phyloP scores from a whole-genome alignment of 2,888 invertebrate genomes.

The Chymomyza amoena region DNA sequence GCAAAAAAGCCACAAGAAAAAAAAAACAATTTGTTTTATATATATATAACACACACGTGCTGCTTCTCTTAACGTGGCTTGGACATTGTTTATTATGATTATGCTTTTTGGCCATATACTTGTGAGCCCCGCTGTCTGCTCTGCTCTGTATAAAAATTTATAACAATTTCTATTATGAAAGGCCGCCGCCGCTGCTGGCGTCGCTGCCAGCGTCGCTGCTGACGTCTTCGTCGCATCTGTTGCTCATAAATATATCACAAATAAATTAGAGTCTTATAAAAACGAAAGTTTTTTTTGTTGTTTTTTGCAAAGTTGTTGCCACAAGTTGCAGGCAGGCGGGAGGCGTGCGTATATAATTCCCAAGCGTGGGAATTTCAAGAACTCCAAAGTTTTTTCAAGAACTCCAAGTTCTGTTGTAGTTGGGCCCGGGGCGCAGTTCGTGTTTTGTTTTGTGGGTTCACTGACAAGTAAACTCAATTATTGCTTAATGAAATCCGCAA shows the following conservation, averaged over 20 bases:
- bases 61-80: conserved; percentile 26
- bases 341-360: conserved; percentile 34
- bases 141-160: conserved; percentile 5
- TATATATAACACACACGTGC: conserved; percentile 63
- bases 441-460: conserved; percentile 62
- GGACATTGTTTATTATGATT: conserved; percentile 67
- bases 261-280: conserved; percentile 43
- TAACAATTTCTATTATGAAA: conserved; percentile 8
- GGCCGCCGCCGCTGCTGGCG: conserved; percentile 14
- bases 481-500: conserved; percentile 70
- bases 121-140: conserved; percentile 28
- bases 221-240: conserved; percentile 53
- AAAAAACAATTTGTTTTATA: conserved; percentile 11
- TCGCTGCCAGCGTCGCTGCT: not conserved
- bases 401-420: conserved; percentile 9
- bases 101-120: conserved; percentile 38
- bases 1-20: conserved; percentile 27
- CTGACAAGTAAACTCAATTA: conserved; percentile 72
- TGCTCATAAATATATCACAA: conserved; percentile 39
- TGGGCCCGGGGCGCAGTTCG: conserved; percentile 52
- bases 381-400: conserved; percentile 6
- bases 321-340: conserved; percentile 25
- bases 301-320: conserved; percentile 10
- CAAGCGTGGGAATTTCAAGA: conserved; percentile 54
- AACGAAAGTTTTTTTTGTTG: conserved; percentile 50